Evolutionary conservation across 1,140 invertebrate genomes (phyloP).

Genomic region (Eupristina koningsbergeri): DNA sequence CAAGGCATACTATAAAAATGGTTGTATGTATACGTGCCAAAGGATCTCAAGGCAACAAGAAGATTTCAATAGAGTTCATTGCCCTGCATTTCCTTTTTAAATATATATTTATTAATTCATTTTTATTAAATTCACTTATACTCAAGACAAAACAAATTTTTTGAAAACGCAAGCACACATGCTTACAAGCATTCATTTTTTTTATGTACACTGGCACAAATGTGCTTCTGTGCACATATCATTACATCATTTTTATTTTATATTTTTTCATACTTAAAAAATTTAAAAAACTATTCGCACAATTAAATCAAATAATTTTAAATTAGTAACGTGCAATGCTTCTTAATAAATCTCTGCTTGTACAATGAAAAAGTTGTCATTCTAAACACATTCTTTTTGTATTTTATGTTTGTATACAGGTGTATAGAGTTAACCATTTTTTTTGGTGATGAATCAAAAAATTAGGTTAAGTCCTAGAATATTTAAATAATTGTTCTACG

Average conservation of each 20-base stretch:
- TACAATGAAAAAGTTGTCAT: neutral
- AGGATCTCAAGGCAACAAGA: constrained; percentile 20
- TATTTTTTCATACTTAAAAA: neutral
- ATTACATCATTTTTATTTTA: neutral
- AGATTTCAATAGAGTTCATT: constrained; percentile 27
- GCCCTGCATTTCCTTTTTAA: constrained; percentile 20
- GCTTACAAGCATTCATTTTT: constrained; percentile 40
- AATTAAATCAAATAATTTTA: neutral
- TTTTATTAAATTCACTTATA: constrained; percentile 30
- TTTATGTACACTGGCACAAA: constrained; percentile 21
- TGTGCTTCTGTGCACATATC: neutral
- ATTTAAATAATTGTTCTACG: constrained; percentile 57
- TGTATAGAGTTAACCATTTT: neutral
- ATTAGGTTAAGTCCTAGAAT: neutral
- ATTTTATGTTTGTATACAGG: neutral
- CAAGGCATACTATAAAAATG: constrained; percentile 26
- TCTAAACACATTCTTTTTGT: neutral
- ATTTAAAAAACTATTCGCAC: neutral
- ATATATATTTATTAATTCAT: constrained; percentile 4
- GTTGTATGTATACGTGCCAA: constrained; percentile 33
- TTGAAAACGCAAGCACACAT: constrained; percentile 46
- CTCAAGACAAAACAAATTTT: constrained; percentile 40
- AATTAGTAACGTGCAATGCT: constrained; percentile 9
- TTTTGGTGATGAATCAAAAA: constrained; percentile 4
- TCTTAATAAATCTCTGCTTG: neutral